These are phyloP conservation scores for Numida meleagris DNA, from an alignment of 2,113 vertebrate species.

Conservation along the genomic window DNA sequence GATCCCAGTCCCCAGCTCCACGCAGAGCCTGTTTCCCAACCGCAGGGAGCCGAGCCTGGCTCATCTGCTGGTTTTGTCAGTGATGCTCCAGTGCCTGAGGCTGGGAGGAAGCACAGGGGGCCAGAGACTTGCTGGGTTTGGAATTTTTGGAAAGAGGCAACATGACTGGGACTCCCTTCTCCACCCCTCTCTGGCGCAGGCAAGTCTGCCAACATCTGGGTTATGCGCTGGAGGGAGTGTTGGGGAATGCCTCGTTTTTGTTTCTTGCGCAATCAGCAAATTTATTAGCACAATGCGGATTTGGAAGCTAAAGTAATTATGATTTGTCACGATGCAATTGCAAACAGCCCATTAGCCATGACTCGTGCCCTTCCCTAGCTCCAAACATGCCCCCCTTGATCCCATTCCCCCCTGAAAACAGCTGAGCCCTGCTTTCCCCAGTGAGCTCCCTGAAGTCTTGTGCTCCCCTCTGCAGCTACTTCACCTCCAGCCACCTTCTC, in stretches of 20 bases:
- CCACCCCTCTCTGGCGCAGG: not conserved
- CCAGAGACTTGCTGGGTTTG: not conserved
- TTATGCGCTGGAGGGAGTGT: not conserved
- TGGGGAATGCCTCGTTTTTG: conserved; percentile 28
- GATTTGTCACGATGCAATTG: not conserved
- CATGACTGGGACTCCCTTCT: not conserved
- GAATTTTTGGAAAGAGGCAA: not conserved
- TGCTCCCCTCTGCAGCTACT: not conserved
- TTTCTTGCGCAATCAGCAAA: not conserved
- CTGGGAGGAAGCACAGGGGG: not conserved
- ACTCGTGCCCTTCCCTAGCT: not conserved
- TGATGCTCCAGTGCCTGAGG: accelerated
- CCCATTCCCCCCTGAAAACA: not conserved
- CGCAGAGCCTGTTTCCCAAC: not conserved
- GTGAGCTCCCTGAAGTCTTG: not conserved
- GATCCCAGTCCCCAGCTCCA: not conserved
- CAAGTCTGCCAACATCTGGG: not conserved
- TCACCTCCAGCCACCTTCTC: not conserved
- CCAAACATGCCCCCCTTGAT: not conserved
- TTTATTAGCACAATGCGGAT: not conserved
- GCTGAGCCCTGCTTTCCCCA: not conserved
- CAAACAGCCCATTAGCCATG: not conserved
- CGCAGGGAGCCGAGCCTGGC: accelerated
- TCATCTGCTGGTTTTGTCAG: not conserved
- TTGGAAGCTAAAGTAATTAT: not conserved